Conservation (phyloP, 2,888 invertebrate species). For the Fragum sueziense region DNA sequence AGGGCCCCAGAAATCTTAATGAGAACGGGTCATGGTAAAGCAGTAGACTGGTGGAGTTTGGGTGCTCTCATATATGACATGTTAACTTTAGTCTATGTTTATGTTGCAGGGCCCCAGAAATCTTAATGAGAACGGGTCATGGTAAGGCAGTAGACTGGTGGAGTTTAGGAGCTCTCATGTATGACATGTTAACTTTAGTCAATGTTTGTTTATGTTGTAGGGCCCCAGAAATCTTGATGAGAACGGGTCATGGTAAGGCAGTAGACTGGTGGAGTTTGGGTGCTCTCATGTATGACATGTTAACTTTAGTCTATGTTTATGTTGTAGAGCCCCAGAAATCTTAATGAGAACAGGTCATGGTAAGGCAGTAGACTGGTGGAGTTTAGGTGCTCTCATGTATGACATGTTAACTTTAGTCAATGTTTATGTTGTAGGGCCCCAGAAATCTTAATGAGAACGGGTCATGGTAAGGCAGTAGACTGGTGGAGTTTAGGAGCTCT, state of each 20-base stretch:
- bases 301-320: no score
- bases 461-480: conserved; percentile 99
- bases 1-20: conserved; percentile 99
- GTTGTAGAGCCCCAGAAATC: conserved; percentile 97
- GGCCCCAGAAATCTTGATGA: conserved; percentile 98
- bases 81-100: conserved; percentile 93
- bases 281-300: no score
- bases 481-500: conserved; percentile 99
- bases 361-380: conserved; percentile 99
- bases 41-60: conserved; percentile 99
- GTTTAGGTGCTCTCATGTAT: conserved; percentile 98
- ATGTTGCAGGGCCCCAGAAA: conserved; percentile 95
- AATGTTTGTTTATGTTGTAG: conserved; percentile 83
- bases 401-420: conserved; percentile 99
- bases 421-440: conserved; percentile 90
- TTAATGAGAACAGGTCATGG: conserved; percentile 98
- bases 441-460: conserved; percentile 97
- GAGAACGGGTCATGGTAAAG: conserved; percentile 98
- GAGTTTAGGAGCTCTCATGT: conserved; percentile 99
- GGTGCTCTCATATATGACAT: conserved; percentile 99
- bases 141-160: conserved; percentile 99
- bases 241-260: conserved; percentile 98
- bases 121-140: conserved; percentile 97
- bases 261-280: conserved; percentile 99
- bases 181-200: no score